Evolutionary conservation across 2,113 vertebrate species (phyloP).

Genomic region (Morone chrysops): DNA sequence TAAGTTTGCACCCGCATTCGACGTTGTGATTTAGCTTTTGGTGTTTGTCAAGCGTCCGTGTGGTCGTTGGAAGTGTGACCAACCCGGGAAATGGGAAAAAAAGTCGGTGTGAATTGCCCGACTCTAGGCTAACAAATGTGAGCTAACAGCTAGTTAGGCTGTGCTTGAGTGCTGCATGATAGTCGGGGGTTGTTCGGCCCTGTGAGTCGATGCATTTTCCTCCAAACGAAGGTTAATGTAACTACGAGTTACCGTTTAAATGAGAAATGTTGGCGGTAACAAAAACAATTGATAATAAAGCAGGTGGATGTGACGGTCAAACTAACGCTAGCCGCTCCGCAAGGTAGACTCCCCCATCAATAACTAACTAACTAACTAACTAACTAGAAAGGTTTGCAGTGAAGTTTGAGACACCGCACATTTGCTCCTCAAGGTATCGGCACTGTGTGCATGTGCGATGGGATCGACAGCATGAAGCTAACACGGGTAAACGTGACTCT

Average conservation of each 20-base stretch:
- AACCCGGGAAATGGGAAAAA: background rate
- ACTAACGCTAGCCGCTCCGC: background rate
- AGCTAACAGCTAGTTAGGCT: constrained; percentile 49
- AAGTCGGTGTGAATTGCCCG: too few relatives aligned
- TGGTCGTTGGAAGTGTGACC: background rate
- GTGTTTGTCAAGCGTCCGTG: background rate
- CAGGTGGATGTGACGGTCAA: too few relatives aligned
- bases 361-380: background rate
- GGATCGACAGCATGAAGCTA: background rate
- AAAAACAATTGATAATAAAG: background rate
- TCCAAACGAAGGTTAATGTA: background rate
- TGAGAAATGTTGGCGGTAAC: background rate
- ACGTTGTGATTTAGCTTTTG: constrained; percentile 8
- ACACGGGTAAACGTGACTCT: background rate
- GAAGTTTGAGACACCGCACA: constrained; percentile 58
- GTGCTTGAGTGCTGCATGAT: background rate
- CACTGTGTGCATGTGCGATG: background rate
- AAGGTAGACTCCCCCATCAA: background rate
- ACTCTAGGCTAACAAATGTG: background rate
- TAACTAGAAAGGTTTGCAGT: constrained; percentile 12
- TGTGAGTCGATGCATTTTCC: constrained; percentile 8
- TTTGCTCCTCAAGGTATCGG: background rate
- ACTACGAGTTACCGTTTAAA: background rate
- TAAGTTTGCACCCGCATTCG: constrained; percentile 33
- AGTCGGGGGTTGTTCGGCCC: constrained; percentile 40